These are phyloP conservation scores for Carapus acus DNA, from an alignment of 2,797 vertebrate species.

Conservation along the genomic window DNA sequence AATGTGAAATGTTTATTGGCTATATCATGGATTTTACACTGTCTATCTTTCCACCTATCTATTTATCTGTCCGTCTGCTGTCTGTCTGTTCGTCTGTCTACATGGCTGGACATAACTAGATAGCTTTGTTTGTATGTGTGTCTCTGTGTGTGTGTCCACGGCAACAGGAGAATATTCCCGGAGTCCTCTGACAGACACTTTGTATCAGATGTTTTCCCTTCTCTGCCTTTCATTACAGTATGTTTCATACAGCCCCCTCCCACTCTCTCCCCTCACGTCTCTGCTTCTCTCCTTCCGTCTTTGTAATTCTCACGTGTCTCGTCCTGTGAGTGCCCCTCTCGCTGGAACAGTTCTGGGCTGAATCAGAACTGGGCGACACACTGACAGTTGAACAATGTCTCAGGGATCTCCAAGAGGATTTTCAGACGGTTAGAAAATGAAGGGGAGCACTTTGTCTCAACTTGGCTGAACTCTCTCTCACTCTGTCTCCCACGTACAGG, in stretches of 20 bases:
- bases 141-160: conserved; percentile 6
- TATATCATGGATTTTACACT: no score
- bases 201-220: conserved; percentile 33
- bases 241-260: conserved; percentile 1
- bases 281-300: conserved; percentile 4
- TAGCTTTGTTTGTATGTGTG: no score
- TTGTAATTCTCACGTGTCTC: conserved; percentile 14
- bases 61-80: no score
- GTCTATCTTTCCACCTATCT: no score
- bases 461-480: conserved; percentile 37
- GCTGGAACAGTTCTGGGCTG: conserved; percentile 2
- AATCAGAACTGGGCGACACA: conserved; percentile 25
- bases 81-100: no score
- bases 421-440: conserved; percentile 29
- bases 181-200: conserved; percentile 27
- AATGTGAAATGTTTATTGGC: no score
- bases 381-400: conserved; percentile 34
- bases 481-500: conserved; percentile 30
- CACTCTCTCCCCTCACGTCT: conserved; percentile 1
- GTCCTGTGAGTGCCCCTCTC: conserved; percentile 12
- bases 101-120: no score
- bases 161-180: conserved; percentile 7
- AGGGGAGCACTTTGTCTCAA: conserved; percentile 30
- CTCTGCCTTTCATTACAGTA: conserved; percentile 27
- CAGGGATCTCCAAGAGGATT: conserved; percentile 25